Percentiles rank a stretch among this genome's conserved stretches.
phyloP scores from a whole-genome alignment of 1,140 invertebrate species.

The Gerris buenoi region DNA sequence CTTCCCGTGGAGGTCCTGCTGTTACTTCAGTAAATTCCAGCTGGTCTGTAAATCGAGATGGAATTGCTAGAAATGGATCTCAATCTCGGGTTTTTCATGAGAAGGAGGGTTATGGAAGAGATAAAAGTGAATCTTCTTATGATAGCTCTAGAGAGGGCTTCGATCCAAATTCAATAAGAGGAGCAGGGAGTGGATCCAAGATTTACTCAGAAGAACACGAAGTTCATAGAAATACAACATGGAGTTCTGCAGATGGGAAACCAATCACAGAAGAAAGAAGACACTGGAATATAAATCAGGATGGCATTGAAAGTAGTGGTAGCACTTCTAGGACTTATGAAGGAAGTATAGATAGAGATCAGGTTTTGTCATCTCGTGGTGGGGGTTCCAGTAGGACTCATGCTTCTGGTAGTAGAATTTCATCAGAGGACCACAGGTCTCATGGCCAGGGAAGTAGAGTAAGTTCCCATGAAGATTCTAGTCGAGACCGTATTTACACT shows the following conservation, averaged over 20 bases:
- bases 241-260: conserved; percentile 16
- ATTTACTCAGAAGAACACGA: conserved; percentile 12
- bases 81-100: conserved; percentile 9
- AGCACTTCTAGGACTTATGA: conserved; percentile 11
- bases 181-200: conserved; percentile 3
- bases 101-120: not conserved
- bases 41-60: not conserved
- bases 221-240: conserved; percentile 18
- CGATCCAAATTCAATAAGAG: not conserved
- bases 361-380: not conserved
- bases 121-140: not conserved
- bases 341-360: conserved; percentile 7
- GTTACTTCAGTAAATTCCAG: not conserved
- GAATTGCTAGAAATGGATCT: not conserved
- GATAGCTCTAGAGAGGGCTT: not conserved
- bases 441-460: not conserved
- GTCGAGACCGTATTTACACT: not conserved
- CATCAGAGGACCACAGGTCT: not conserved
- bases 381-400: not conserved
- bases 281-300: conserved; percentile 18
- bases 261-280: conserved; percentile 13
- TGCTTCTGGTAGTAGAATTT: not conserved
- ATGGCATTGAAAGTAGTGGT: conserved; percentile 19
- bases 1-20: not conserved
- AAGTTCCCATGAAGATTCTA: not conserved